Evolutionary conservation across 1,140 invertebrate genomes (phyloP).

Genomic region (Pissodes strobi): DNA sequence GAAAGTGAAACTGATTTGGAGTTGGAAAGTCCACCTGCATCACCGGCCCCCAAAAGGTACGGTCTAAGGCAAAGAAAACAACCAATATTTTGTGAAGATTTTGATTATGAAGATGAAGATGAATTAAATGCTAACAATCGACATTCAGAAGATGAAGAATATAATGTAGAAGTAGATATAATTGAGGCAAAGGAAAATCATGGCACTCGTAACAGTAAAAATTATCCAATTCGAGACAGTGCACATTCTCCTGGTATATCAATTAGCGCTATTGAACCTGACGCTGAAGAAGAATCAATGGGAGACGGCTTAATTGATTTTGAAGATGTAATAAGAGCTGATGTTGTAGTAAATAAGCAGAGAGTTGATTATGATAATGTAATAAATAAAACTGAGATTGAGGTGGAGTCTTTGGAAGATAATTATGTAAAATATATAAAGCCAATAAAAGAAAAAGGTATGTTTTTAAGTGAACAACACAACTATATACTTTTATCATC

Average conservation of each 20-base stretch:
- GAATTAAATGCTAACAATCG: conserved; percentile 13
- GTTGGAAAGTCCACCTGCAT: conserved; percentile 13
- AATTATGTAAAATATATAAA: neutral
- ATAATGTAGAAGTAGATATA: conserved; percentile 22
- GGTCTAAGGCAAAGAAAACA: conserved; percentile 41
- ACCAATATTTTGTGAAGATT: conserved; percentile 37
- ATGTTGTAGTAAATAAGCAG: conserved; percentile 44
- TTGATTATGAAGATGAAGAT: conserved; percentile 43
- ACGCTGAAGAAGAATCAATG: conserved; percentile 21
- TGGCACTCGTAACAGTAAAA: conserved; percentile 1
- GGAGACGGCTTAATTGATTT: conserved; percentile 42
- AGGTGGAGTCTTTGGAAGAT: conserved; percentile 12
- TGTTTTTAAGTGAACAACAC: too few relatives aligned
- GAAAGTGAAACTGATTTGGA: conserved; percentile 41
- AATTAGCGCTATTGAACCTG: conserved; percentile 14
- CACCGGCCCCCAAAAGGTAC: conserved; percentile 41
- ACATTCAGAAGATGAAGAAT: conserved; percentile 42
- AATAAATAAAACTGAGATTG: conserved; percentile 42
- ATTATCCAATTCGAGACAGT: neutral
- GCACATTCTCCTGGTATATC: neutral
- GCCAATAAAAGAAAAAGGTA: conserved; percentile 15
- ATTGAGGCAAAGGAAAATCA: conserved; percentile 12
- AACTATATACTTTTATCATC: too few relatives aligned
- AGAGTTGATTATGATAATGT: conserved; percentile 43
- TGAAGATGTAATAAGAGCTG: conserved; percentile 46